Evolutionary conservation across 2,113 vertebrate genomes (phyloP).

Genomic region (Gorilla gorilla): DNA sequence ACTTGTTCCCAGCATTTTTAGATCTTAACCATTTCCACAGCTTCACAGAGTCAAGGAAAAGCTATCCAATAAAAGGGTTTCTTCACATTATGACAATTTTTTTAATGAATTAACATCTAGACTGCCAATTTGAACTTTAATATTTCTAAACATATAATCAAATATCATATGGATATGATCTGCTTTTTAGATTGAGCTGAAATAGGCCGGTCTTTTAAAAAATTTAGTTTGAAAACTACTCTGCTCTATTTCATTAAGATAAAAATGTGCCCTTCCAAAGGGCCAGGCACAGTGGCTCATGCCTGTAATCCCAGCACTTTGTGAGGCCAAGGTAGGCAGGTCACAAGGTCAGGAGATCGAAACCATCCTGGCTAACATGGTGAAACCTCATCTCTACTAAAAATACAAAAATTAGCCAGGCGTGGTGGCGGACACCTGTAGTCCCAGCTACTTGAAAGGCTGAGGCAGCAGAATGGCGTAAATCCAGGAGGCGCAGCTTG

Average conservation of each 20-base stretch:
- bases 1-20: neutral
- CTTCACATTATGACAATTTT: neutral
- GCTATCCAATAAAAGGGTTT: neutral
- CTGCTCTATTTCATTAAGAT: neutral
- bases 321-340: too few relatives aligned
- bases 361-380: too few relatives aligned
- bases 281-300: too few relatives aligned
- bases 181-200: neutral
- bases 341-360: too few relatives aligned
- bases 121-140: neutral
- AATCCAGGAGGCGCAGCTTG: too few relatives aligned
- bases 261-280: slow-evolving; percentile 69
- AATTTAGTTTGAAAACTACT: slow-evolving; percentile 1
- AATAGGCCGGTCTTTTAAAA: neutral
- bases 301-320: too few relatives aligned
- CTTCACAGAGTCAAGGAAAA: neutral
- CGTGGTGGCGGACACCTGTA: fast-evolving
- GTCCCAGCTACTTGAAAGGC: too few relatives aligned
- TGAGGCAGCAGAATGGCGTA: too few relatives aligned
- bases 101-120: neutral
- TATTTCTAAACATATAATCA: neutral
- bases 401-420: too few relatives aligned
- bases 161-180: neutral
- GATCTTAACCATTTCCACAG: neutral
- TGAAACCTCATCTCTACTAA: too few relatives aligned